phyloP scores from a whole-genome alignment of 2,797 vertebrate genomes.

The Pangasius larnaudii region DNA sequence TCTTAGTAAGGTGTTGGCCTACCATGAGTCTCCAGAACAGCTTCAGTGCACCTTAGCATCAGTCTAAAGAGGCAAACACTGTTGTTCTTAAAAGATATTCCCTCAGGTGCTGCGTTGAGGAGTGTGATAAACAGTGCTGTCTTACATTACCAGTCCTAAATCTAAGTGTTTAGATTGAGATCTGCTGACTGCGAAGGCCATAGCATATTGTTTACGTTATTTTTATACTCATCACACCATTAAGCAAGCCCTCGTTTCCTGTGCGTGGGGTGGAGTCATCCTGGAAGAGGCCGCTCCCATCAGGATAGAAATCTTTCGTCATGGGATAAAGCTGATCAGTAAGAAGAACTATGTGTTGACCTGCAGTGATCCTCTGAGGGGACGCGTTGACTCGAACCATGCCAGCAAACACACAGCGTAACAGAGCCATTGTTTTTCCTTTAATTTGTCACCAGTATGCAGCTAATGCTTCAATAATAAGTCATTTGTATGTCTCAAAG shows the following conservation, averaged over 20 bases:
- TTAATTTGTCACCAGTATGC: not conserved
- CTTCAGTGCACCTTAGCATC: not conserved
- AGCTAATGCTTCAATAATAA: not conserved
- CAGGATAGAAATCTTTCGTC: not conserved
- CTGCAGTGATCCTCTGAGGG: not conserved
- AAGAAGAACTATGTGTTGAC: not conserved
- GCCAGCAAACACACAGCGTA: not conserved
- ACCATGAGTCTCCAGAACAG: not conserved
- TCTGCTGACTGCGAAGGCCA: not conserved
- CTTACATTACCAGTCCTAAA: not conserved
- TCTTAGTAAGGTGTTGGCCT: not conserved
- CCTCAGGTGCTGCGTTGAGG: not conserved
- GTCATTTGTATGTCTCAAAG: not conserved
- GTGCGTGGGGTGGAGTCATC: not conserved
- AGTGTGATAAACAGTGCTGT: not conserved
- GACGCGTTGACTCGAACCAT: not conserved
- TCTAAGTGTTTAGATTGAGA: not conserved
- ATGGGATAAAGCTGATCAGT: not conserved
- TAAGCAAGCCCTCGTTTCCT: not conserved
- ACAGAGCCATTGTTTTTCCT: not conserved
- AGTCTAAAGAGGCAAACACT: not conserved
- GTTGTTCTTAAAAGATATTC: not conserved
- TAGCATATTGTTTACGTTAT: not conserved
- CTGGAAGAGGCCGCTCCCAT: not conserved
- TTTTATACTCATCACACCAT: not conserved